Evolutionary conservation across 2,888 invertebrate species (phyloP), one percentile per base, ranked within the genome.

Genomic region (Latheticus oryzae): DNA sequence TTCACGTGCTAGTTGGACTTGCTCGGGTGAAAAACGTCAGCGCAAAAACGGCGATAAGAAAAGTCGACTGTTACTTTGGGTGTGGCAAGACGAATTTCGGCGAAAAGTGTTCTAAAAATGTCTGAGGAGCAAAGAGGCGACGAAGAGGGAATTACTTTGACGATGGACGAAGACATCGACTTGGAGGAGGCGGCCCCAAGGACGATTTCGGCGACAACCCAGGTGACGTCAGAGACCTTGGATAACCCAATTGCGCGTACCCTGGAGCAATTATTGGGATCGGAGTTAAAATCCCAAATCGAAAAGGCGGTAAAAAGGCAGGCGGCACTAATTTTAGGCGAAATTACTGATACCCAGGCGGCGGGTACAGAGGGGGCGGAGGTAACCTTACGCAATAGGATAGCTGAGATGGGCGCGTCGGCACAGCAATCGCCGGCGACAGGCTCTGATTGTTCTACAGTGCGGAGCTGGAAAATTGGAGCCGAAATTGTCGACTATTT

Each of bases 261-360:
- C n/a, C n/a, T 23, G 23, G 23, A 23, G 23, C 23, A 23, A 1
- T 3, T 23, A 3, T 23, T 23, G 23, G 23, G 3, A 3, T 23
- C 23, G 1, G 23, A 23, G 23, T 23, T 23, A 23, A 23, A 23
- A 23, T 23, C 23, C 8, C 23, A 23, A 1, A 23, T 23, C 23
- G 23, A 23, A 3, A 23, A 23, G 4, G 23, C 4, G 23, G 23
- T 23, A 23, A 23, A 23, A 1, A 23, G 3, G 23, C 23, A 3
- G 23, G 23, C 23, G 23, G 23, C 23, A 23, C 23, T 23, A 23
- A 23, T 23, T 3, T 23, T 23, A 23, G 23, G 23, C 3, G 23
- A 23, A 23, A 23, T 3, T 23, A 2, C 23, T 2, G 23, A 23
- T 23, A 23, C 23, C 23, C 23, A 23, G 23, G n/a, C n/a, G n/a